A percentile compares a stretch with the other conserved stretches of the same genome.
phyloP scores from a whole-genome alignment of 1,140 invertebrate species.

The Scylla paramamosain region DNA sequence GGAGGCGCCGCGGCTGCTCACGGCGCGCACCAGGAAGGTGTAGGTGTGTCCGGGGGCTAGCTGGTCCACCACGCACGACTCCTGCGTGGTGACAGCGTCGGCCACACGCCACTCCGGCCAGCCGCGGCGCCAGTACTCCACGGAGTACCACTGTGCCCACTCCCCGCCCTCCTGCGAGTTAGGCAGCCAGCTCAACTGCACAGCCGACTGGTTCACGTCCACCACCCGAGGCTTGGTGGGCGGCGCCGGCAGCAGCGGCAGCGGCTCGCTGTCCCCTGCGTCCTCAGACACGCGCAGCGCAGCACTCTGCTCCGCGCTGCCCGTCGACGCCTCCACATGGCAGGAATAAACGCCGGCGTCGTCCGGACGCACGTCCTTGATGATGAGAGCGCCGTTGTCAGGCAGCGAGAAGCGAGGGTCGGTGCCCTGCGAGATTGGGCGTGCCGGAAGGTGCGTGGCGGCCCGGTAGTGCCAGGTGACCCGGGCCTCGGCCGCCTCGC shows the following conservation, averaged over 20 bases:
- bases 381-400: conserved; percentile 69
- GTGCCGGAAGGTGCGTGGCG: conserved; percentile 68
- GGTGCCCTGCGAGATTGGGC: conserved; percentile 50
- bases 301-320: conserved; percentile 79
- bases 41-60: conserved; percentile 70
- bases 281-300: conserved; percentile 59
- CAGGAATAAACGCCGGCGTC: conserved; percentile 92
- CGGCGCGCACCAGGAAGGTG: conserved; percentile 73
- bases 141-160: conserved; percentile 62
- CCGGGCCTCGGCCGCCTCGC: conserved; percentile 65
- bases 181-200: conserved; percentile 91
- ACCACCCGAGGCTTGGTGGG: conserved; percentile 72
- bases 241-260: conserved; percentile 65
- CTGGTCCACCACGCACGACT: conserved; percentile 64
- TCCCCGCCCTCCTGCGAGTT: conserved; percentile 67
- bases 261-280: not conserved
- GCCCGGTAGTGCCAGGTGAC: conserved; percentile 73
- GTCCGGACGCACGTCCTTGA: conserved; percentile 61
- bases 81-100: conserved; percentile 58
- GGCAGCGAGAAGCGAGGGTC: conserved; percentile 54
- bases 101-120: conserved; percentile 75
- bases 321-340: conserved; percentile 89
- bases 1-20: conserved; percentile 67
- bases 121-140: conserved; percentile 74
- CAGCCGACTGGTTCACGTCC: conserved; percentile 86